A percentile compares a stretch with the other conserved stretches of the same genome.
Evolutionary conservation across 2,797 vertebrate species (phyloP).

Genomic region (Tympanoctomys barrerae): DNA sequence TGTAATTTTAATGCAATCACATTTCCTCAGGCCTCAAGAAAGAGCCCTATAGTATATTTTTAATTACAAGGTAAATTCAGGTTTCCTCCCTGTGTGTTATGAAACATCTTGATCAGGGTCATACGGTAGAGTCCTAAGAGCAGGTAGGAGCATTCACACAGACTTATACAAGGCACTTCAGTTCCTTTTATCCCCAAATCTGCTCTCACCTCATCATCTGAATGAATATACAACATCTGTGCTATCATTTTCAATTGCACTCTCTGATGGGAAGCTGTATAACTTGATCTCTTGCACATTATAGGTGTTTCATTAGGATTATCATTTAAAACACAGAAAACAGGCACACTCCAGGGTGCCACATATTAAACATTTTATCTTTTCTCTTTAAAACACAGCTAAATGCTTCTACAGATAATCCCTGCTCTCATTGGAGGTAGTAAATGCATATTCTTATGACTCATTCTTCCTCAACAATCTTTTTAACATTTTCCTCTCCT

Average conservation of each 20-base stretch:
- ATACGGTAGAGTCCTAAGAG: neutral
- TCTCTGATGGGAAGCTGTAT: constrained; percentile 63
- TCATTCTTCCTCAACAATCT: neutral
- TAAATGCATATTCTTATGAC: neutral
- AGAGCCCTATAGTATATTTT: constrained; percentile 31
- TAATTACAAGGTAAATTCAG: constrained; percentile 30
- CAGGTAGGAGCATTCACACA: neutral
- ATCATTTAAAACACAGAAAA: constrained; percentile 69
- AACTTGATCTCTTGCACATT: constrained; percentile 61
- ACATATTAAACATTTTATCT: constrained; percentile 77
- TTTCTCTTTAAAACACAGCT: constrained; percentile 75
- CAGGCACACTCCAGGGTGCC: constrained; percentile 65
- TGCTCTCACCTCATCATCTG: constrained; percentile 40
- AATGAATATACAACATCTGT: constrained; percentile 73
- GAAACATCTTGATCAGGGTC: constrained; percentile 50
- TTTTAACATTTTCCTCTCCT: constrained; percentile 6
- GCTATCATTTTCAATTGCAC: constrained; percentile 48
- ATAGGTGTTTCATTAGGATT: constrained; percentile 74
- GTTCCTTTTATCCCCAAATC: constrained; percentile 41
- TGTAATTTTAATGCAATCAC: neutral
- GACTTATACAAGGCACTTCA: neutral
- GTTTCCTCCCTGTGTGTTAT: neutral
- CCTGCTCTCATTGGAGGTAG: constrained; percentile 31
- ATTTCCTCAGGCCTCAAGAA: constrained; percentile 40
- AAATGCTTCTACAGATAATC: constrained; percentile 70